Evolutionary conservation across 2,888 invertebrate genomes (phyloP), one percentile per base, ranked within the genome.

Genomic region (Mythimna ferrago): DNA sequence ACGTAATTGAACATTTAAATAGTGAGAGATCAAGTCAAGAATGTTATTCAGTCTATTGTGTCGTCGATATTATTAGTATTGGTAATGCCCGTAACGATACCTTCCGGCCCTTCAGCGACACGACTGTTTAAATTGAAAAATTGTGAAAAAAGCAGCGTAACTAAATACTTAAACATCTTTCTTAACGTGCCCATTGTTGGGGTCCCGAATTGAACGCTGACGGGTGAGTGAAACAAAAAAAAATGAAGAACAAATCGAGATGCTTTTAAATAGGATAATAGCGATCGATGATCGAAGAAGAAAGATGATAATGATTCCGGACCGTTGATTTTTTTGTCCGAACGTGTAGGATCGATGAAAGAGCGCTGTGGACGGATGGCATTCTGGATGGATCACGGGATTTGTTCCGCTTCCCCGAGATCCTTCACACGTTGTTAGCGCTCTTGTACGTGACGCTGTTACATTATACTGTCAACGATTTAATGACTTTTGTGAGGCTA

Each of bases 101-200:
- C 96, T 96, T 96, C 96, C 96, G 96, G 95, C 92, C 92, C 94
- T 93, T 94, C 93, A 92, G 89, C 89, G 90, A 93, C 94, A 94
- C 94, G 94, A 94, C 93, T 93, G 91, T 95, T 94, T 93, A 95
- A 94, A 95, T 95, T 94, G 95, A 95, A 95, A 95, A 94, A 92
- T 94, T 92, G 92, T 94, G 93, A 95, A 96, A 96, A 96, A 96
- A 95, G 66, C 92, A 93, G 93, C 96, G 96, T 95, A 94, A 90
- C 96, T 95, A 96, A 96, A 95, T 92, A 94, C 94, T 95, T 95
- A 96, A 96, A 96, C 95, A 95, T 95, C 95, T 95, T 95, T 95
- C 96, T 95, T 95, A 95, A 94, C 94, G 92, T 91, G 90, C 79
- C 93, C 92, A 94, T 96, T 96, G 96, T 96, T 93, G 91, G 88